These are phyloP conservation scores for Neodiprion pinetum DNA, from an alignment of 1,140 invertebrate species.

Conservation along the genomic window DNA sequence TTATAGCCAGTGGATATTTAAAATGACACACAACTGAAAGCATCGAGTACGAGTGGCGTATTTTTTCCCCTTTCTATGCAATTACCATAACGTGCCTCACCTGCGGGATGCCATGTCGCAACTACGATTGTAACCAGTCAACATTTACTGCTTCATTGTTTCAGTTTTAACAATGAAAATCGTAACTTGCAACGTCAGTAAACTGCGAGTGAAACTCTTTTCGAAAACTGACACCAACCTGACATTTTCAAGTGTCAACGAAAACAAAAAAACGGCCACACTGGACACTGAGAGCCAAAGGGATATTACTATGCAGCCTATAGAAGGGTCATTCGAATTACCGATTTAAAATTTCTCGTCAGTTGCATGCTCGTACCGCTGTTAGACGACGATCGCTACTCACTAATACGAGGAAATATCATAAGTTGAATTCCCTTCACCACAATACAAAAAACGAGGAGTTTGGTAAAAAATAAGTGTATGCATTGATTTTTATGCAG, in stretches of 20 bases:
- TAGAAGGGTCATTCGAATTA: background rate
- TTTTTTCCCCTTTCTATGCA: conserved; percentile 28
- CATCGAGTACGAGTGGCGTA: background rate
- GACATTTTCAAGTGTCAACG: conserved; percentile 26
- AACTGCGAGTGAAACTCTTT: conserved; percentile 29
- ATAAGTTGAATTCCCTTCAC: no score
- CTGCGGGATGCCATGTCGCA: conserved; percentile 60
- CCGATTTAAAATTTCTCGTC: background rate
- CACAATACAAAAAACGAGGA: no score
- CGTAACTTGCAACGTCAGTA: conserved; percentile 25
- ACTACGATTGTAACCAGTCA: conserved; percentile 46
- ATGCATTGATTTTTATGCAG: no score
- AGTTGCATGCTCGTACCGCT: background rate
- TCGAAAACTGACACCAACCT: conserved; percentile 16
- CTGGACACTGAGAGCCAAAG: background rate
- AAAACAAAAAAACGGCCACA: conserved; percentile 20
- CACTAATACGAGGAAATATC: background rate
- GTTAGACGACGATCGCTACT: background rate
- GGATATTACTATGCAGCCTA: background rate
- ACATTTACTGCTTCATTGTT: conserved; percentile 50
- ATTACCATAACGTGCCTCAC: conserved; percentile 49
- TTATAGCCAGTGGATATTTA: no score
- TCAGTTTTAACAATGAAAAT: conserved; percentile 27
- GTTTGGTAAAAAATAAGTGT: no score
- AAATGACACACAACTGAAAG: no score